These are phyloP conservation scores for Cyprinodon brontotheroides DNA, from an alignment of 2,113 vertebrate species.

Conservation along the genomic window DNA sequence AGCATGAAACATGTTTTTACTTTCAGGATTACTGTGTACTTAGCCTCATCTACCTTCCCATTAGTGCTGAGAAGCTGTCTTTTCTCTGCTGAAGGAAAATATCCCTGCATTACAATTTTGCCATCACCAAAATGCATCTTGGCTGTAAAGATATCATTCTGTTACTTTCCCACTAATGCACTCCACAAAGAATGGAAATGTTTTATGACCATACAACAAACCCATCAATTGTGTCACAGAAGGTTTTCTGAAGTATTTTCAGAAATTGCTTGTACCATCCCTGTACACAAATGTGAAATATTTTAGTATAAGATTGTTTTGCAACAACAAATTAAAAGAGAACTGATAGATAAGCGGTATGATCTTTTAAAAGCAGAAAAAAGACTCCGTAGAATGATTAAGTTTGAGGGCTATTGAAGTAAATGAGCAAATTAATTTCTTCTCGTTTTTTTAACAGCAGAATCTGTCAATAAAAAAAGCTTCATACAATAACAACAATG, in stretches of 20 bases:
- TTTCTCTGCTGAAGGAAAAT: neutral
- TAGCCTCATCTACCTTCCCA: neutral
- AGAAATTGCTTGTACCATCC: too few relatives aligned
- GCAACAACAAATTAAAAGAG: neutral
- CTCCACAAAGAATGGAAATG: neutral
- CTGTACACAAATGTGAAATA: neutral
- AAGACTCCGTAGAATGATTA: neutral
- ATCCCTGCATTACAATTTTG: neutral
- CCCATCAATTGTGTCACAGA: neutral
- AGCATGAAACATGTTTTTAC: too few relatives aligned
- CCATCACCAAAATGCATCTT: neutral
- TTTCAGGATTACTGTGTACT: neutral
- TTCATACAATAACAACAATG: too few relatives aligned
- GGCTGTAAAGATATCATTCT: neutral
- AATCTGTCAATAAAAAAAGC: too few relatives aligned
- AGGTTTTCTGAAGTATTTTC: neutral
- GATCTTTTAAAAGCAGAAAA: neutral
- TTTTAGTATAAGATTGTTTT: neutral
- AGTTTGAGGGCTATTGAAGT: too few relatives aligned
- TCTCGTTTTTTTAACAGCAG: too few relatives aligned
- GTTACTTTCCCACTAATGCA: neutral
- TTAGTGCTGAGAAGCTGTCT: neutral
- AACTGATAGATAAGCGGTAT: too few relatives aligned
- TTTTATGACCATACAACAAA: neutral
- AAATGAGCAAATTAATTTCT: too few relatives aligned